Evolutionary conservation across 1,140 invertebrate species (phyloP), one percentile per base, ranked within the genome.

Genomic region (Drosophila bifasciata): DNA sequence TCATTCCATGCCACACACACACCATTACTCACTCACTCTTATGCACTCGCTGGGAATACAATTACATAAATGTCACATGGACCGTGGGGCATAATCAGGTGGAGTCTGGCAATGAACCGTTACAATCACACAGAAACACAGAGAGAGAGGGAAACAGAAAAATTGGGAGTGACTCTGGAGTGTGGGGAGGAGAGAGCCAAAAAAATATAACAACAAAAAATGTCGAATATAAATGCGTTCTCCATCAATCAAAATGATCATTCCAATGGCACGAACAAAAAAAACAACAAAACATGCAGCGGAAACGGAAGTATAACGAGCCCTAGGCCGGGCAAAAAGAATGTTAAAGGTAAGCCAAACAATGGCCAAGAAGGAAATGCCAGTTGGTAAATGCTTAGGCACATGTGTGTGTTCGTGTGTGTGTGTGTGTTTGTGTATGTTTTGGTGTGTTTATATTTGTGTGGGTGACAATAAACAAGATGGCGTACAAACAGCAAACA

Each of bases 241-340:
- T 58, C 77, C 69, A 85, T 85, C 81, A 86, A 85, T 85, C 81
- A 85, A 81, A 77, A 75, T 40, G 48, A 69, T 59, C 63, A 83
- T 70, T 60, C 44, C 59, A 64, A 55, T 53, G 43, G 19, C 39
- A 61, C 43, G 28, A 44, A 39, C 71, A 72, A 71, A 52, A 52
- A 45, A 46, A 52, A 45, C 19, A 41, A 55, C 45, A 46, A 55
- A 48, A 11, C 17, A 15, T 36, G 0, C 43, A 76, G 19, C 60
- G 81, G 68, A 86, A 86, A 44, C 66, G 76, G 76, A 80, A 74
- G 70, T 46, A 61, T 57, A 64, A 49, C 55, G 50, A 55, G 48
- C 44, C 44, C 41, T 41, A 8, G 67, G 32, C 41, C 32, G n/a
- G 67, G 57, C 49, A 46, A 43, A 64, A 74, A 66, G 43, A 63